Evolutionary conservation across 2,797 vertebrate genomes (phyloP).

Genomic region (Sphenopsis melanotis): DNA sequence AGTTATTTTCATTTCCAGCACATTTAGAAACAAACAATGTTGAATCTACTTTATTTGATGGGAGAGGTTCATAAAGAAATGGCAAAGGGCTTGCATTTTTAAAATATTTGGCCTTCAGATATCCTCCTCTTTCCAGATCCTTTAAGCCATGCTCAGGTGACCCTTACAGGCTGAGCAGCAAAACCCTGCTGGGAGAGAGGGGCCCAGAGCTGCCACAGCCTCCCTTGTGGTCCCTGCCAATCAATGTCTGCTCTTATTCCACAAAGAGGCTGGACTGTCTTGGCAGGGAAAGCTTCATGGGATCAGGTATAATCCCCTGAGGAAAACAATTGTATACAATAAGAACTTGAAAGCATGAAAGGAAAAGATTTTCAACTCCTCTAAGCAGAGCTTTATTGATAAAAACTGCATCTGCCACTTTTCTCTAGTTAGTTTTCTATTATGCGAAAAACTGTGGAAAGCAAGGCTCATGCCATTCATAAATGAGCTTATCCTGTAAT

Average conservation of each 20-base stretch:
- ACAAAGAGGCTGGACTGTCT: neutral
- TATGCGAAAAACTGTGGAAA: neutral
- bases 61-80: slow-evolving; percentile 47
- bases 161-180: slow-evolving; percentile 22
- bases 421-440: slow-evolving; percentile 33
- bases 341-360: slow-evolving; percentile 47
- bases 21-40: slow-evolving; percentile 56
- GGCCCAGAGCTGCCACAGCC: neutral
- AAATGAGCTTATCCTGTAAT: slow-evolving; percentile 2
- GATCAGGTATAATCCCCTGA: slow-evolving; percentile 36
- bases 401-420: slow-evolving; percentile 13
- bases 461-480: neutral
- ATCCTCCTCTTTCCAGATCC: slow-evolving; percentile 1
- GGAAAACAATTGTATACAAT: slow-evolving; percentile 33
- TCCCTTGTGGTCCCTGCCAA: slow-evolving; percentile 12
- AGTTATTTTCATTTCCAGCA: slow-evolving; percentile 34
- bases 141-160: slow-evolving; percentile 26
- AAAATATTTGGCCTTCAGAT: slow-evolving; percentile 28
- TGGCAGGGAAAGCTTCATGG: slow-evolving; percentile 39
- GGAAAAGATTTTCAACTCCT: slow-evolving; percentile 38
- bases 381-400: slow-evolving; percentile 1
- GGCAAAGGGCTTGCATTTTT: slow-evolving; percentile 45
- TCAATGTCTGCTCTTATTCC: slow-evolving; percentile 11
- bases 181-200: slow-evolving; percentile 5
- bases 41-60: slow-evolving; percentile 49